phyloP scores from a whole-genome alignment of 2,888 invertebrate species.

The Mellilla xanthometata region DNA sequence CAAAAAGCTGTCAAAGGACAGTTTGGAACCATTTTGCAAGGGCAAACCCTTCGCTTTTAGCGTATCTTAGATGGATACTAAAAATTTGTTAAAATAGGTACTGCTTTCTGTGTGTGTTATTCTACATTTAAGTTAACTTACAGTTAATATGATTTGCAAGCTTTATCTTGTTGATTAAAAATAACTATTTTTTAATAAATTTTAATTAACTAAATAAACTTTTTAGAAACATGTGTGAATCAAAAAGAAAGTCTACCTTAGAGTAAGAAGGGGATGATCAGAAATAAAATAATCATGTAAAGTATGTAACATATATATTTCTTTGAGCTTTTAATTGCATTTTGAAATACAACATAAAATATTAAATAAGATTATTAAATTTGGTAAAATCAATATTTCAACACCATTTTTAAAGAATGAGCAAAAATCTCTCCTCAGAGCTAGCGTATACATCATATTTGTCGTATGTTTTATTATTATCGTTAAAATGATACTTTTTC shows the following conservation, averaged over 20 bases:
- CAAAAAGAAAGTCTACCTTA: background rate
- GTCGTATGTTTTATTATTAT: constrained; percentile 83
- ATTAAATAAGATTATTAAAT: constrained; percentile 90
- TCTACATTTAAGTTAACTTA: too few species aligned
- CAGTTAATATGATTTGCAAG: too few species aligned
- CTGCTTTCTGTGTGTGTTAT: too few species aligned
- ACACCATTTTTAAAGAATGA: constrained; percentile 83
- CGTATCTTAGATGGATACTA: too few species aligned
- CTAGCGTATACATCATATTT: constrained; percentile 90
- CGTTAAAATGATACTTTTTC: constrained; percentile 83
- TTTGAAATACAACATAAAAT: constrained; percentile 92
- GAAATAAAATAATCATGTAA: constrained; percentile 73
- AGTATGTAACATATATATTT: constrained; percentile 93
- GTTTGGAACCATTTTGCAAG: too few species aligned
- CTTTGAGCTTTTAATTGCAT: constrained; percentile 93
- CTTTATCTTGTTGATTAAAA: too few species aligned
- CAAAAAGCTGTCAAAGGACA: too few species aligned
- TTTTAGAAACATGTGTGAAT: too few species aligned
- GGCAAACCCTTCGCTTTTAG: too few species aligned
- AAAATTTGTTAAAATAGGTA: too few species aligned
- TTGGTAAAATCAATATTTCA: constrained; percentile 88
- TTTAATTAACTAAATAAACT: too few species aligned
- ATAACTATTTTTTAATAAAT: too few species aligned
- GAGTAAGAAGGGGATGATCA: constrained; percentile 14
- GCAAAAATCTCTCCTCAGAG: constrained; percentile 85